Evolutionary conservation across 2,113 vertebrate genomes (phyloP), one percentile per base, ranked within the genome.

Genomic region (Dunckerocampus dactyliophorus): DNA sequence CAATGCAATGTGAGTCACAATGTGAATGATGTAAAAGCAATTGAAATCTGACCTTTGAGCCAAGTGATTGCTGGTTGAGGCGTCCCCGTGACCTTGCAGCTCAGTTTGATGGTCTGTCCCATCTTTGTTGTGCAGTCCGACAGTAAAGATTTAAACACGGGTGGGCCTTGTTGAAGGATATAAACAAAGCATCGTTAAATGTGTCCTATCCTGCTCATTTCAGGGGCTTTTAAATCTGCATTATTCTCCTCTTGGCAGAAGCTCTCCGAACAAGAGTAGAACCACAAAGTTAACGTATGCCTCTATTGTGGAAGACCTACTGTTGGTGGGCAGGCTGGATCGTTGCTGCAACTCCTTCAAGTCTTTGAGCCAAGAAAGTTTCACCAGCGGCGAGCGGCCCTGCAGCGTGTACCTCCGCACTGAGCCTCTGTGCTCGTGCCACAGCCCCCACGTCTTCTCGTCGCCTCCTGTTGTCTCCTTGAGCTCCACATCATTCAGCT

Each of bases 311-410:
- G 4, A 48, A 21, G 34, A 8, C 95, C 91, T 80, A 98, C 97
- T 84, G 93, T 94, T 95, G 13, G 88, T 4, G 0, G 90, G 89
- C 70, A 92, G 87, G 6, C 85, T 91, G 69, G 91, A 90, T 7
- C 90, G 68, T 53, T 97, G 93, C 82, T 95, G 95, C 14, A 98
- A 89, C 60, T 94, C 92, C 37, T 88, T 86, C 76, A 99, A 91
- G 60, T 98, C 95, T 79, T 94, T 96, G 67, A 98, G 92, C 97
- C 97, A 98, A 1, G 96, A 94, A 53, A 93, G 92, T 80, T 96
- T 96, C 75, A 91, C 87, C 67, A 93, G 87, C 6, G 93, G 81
- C 0, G 96, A 95, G 0, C 92, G 92, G 0, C 94, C 92, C 78
- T 98, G 97, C 20, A 99, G 89, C 0, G 94, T 91, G 60, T 95